These are phyloP conservation scores for Tringa solitaria DNA, from an alignment of 2,113 vertebrate genomes.

Conservation along the genomic window DNA sequence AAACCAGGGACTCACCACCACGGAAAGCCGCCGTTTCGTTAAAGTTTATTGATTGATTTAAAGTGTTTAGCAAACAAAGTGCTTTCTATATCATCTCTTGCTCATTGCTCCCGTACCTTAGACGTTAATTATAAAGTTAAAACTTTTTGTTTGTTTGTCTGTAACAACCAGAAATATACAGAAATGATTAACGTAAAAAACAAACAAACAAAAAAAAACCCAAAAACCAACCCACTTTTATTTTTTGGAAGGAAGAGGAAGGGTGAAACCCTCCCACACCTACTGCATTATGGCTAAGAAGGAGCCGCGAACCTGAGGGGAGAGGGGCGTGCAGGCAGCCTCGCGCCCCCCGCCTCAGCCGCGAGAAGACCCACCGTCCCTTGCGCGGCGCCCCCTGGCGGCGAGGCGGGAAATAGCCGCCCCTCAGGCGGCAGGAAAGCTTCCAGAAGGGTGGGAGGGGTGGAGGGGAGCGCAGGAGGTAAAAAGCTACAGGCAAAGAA, in stretches of 20 bases:
- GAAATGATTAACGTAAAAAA: slow-evolving; percentile 11
- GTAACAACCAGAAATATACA: slow-evolving; percentile 68
- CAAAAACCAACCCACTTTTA: too few relatives aligned
- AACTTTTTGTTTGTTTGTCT: background rate
- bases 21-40: background rate
- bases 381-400: fast-evolving
- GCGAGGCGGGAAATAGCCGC: fast-evolving
- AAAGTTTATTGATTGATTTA: slow-evolving; percentile 61
- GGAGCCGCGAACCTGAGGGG: fast-evolving
- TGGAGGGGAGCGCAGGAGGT: background rate
- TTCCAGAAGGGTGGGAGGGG: background rate
- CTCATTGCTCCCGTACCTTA: background rate
- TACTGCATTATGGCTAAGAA: fast-evolving
- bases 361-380: fast-evolving
- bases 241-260: too few relatives aligned
- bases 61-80: slow-evolving; percentile 71
- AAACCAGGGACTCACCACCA: background rate
- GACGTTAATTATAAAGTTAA: slow-evolving; percentile 72
- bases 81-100: slow-evolving; percentile 45
- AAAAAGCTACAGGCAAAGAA: fast-evolving
- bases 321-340: background rate
- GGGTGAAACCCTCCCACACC: fast-evolving
- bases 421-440: fast-evolving
- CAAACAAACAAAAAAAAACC: too few relatives aligned
- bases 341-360: background rate